Evolutionary conservation across 2,888 invertebrate species (phyloP).

Genomic region (Agapostemon virescens): DNA sequence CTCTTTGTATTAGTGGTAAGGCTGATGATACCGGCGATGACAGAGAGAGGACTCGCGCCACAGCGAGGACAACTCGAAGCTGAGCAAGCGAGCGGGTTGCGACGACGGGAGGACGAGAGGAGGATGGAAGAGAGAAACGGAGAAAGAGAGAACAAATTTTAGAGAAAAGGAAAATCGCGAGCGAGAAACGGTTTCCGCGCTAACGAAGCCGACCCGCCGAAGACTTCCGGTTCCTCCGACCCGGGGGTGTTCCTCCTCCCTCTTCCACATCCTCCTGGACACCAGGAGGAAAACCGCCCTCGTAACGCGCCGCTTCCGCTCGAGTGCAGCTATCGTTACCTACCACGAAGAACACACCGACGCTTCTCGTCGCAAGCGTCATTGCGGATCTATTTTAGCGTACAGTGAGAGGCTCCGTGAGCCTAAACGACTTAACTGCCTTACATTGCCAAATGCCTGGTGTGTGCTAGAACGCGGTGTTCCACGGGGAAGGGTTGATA

Average conservation of each 20-base stretch:
- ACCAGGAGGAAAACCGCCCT: background rate
- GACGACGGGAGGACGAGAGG: background rate
- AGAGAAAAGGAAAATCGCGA: background rate
- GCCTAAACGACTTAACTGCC: constrained; percentile 69
- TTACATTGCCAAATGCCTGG: constrained; percentile 77
- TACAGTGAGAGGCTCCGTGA: constrained; percentile 33
- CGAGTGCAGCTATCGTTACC: background rate
- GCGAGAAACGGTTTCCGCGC: background rate
- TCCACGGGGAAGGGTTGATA: constrained; percentile 7
- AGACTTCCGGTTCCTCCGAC: too few species aligned
- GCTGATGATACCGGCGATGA: background rate
- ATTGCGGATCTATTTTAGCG: constrained; percentile 42
- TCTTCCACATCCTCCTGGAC: background rate
- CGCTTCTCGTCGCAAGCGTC: constrained; percentile 9
- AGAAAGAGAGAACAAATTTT: background rate
- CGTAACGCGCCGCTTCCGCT: constrained; percentile 9
- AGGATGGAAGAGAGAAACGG: background rate
- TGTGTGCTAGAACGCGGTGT: constrained; percentile 34
- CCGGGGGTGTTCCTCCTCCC: background rate
- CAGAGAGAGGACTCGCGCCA: constrained; percentile 10
- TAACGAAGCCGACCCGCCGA: background rate
- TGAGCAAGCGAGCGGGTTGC: background rate
- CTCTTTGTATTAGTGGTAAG: constrained; percentile 42
- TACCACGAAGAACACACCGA: background rate
- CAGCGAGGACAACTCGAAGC: background rate